A percentile compares a stretch with the other conserved stretches of the same genome.
Evolutionary conservation across 2,888 invertebrate genomes (phyloP).

Genomic region (Ptilodon capucinus): DNA sequence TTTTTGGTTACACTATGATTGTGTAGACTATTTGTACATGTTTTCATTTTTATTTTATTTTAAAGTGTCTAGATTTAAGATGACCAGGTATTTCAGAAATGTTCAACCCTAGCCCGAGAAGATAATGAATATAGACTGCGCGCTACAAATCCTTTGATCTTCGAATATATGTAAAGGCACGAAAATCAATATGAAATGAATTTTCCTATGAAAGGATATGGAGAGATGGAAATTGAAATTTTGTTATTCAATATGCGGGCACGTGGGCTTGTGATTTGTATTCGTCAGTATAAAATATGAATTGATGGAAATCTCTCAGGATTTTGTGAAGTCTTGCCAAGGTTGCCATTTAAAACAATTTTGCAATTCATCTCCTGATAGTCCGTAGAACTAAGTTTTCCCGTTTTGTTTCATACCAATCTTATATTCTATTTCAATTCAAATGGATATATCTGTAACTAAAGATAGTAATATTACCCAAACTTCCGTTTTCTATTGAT

Average conservation of each 20-base stretch:
- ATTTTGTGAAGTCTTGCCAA: not conserved
- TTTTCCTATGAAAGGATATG: not conserved
- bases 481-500: too few relatives aligned
- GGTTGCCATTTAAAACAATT: conserved; percentile 15
- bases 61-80: too few relatives aligned
- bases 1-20: too few relatives aligned
- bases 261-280: not conserved
- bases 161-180: not conserved
- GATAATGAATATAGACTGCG: not conserved
- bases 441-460: too few relatives aligned
- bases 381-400: too few relatives aligned
- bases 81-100: not conserved
- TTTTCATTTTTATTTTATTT: too few relatives aligned
- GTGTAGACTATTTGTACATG: too few relatives aligned
- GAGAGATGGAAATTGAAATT: conserved; percentile 16
- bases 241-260: not conserved
- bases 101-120: not conserved
- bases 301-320: not conserved
- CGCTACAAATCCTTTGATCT: conserved; percentile 1
- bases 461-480: too few relatives aligned
- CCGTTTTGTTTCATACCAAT: too few relatives aligned
- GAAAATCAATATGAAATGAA: not conserved
- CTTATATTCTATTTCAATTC: too few relatives aligned
- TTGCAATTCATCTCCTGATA: not conserved
- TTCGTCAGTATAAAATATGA: not conserved